Evolutionary conservation across 2,113 vertebrate genomes (phyloP).

Genomic region (Gallinago media): DNA sequence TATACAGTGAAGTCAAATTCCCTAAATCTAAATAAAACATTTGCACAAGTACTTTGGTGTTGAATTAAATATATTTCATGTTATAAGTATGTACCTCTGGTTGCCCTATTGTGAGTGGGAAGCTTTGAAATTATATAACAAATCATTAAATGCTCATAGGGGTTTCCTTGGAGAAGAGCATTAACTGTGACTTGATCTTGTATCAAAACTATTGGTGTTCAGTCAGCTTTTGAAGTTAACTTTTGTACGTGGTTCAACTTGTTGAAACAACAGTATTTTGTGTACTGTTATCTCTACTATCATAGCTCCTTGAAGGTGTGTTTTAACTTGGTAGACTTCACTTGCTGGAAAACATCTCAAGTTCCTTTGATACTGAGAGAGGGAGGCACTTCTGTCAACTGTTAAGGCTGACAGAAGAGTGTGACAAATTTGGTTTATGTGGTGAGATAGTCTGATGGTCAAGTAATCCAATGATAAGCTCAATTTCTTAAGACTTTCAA

Average conservation of each 20-base stretch:
- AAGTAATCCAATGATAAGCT: neutral
- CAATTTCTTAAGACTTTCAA: neutral
- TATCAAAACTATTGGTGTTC: neutral
- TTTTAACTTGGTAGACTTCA: neutral
- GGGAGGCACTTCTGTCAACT: neutral
- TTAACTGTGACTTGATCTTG: neutral
- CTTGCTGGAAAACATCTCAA: neutral
- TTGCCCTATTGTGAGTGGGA: neutral
- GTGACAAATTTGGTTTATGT: neutral
- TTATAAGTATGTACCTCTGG: neutral
- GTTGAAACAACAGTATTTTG: neutral
- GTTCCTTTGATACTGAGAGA: neutral
- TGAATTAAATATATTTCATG: neutral
- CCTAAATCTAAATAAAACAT: neutral
- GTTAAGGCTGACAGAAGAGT: neutral
- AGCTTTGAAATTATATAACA: neutral
- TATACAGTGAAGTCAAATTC: neutral
- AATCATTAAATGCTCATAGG: neutral
- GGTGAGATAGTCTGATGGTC: neutral
- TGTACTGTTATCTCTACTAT: neutral
- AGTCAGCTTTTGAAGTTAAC: neutral
- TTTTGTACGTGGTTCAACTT: neutral
- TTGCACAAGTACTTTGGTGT: neutral
- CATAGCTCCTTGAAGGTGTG: neutral
- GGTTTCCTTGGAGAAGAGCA: neutral